A percentile compares a stretch with the other conserved stretches of the same genome.
Evolutionary conservation across 2,113 vertebrate genomes (phyloP).

Genomic region (Nothocercus nigrocapillus): DNA sequence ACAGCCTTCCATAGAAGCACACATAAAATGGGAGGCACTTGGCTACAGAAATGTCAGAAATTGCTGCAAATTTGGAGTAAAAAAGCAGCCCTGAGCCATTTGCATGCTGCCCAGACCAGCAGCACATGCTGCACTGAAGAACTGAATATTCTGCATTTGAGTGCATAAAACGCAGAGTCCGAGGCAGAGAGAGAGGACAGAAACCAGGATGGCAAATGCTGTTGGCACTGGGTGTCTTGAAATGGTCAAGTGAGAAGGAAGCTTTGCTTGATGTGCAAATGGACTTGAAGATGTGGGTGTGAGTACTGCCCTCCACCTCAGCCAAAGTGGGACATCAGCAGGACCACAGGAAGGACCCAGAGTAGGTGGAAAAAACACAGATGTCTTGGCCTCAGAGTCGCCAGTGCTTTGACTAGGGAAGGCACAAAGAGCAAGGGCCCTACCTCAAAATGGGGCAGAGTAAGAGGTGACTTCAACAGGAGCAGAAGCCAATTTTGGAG

Average conservation of each 20-base stretch:
- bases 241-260: not conserved
- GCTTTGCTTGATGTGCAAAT: not conserved
- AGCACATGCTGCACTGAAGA: not conserved
- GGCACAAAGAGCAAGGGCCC: accelerated
- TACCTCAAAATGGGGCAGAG: not conserved
- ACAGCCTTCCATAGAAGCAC: not conserved
- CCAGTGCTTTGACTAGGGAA: not conserved
- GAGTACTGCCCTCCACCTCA: not conserved
- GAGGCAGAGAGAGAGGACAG: not conserved
- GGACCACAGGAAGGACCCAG: not conserved
- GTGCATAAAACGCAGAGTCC: not conserved
- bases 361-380: accelerated
- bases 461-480: not conserved
- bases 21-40: not conserved
- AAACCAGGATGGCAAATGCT: not conserved
- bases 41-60: not conserved
- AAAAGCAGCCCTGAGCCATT: not conserved
- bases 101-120: not conserved
- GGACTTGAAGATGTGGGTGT: not conserved
- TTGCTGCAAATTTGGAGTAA: accelerated
- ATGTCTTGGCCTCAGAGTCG: not conserved
- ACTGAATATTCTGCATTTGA: not conserved
- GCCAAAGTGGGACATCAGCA: not conserved
- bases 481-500: not conserved
- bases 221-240: not conserved